Base-by-base conservation (phyloP, 2,888 invertebrate genomes). In the Synergus laeviventris region DNA sequence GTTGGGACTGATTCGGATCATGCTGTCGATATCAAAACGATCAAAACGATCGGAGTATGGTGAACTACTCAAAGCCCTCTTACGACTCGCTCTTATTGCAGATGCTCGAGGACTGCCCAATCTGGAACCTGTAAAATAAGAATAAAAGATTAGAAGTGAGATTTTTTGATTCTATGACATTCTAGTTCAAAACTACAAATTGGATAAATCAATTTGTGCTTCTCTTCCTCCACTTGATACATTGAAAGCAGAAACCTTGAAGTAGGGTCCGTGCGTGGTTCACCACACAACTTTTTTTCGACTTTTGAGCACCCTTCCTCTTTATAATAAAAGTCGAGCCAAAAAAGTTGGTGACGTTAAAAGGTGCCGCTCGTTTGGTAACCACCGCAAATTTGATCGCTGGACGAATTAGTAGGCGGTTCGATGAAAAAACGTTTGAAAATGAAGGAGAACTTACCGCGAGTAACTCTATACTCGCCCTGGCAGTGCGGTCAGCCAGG, bases 1-100 rank as follows among this genome's bases (percentile, higher is more conserved):
- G 85, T 97, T 97, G 7, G 98, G 98, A 8, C 98, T 98, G 85
- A 98, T 98, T 79, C 98, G 94, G 84, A 99, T 98, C 93, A 99
- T 96, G 75, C 98, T 97, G 88, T 98, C 98, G 88, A 99, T 94
- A 92, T 99, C 98, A 83, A 98, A 96, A 76, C 97, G 70, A 92
- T 99, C 98, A 83, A 98, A 96, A 76, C 97, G 70, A 84, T 98
- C 98, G 0, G 98, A 98, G 91, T 98, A 98, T 0, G 97, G 97
- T 16, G 98, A 98, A 90, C 97, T 97, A 77, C 98, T 98, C 1
- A 98, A 93, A 0, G 98, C 98, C 81, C 99, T 93, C 90, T 99
- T 99, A 59, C 98, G 94, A 88, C 96, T 95, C 39, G 94, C 94
- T 75, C 95, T 94, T 78, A 92, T 91, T 62, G 91, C 90, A 66